A percentile compares a stretch with the other conserved stretches of the same genome.
These are phyloP conservation scores for Andricus quercusramuli DNA, from an alignment of 2,888 invertebrate genomes.

Conservation along the genomic window DNA sequence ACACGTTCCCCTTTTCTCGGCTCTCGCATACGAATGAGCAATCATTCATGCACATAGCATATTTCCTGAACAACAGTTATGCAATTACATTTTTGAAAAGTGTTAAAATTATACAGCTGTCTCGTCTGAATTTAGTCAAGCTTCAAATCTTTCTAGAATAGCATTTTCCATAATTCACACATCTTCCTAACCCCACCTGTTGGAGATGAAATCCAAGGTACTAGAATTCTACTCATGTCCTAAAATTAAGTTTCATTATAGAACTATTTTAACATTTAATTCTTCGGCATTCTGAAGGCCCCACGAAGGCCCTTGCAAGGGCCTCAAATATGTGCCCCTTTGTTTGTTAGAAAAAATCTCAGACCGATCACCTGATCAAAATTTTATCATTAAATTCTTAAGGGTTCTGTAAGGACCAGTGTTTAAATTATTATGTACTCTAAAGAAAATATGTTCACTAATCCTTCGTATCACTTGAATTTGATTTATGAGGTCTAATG, in stretches of 20 bases:
- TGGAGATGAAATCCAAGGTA: not conserved
- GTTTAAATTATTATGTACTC: too few relatives aligned
- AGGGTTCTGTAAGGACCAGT: too few relatives aligned
- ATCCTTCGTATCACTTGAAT: too few relatives aligned
- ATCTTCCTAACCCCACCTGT: not conserved
- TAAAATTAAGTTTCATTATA: not conserved
- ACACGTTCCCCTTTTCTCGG: constrained; percentile 1
- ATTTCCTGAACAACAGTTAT: constrained; percentile 3
- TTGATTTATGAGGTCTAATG: too few relatives aligned
- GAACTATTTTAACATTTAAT: not conserved
- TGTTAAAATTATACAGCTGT: constrained; percentile 8
- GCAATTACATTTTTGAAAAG: constrained; percentile 14
- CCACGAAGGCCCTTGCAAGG: too few relatives aligned
- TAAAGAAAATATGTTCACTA: too few relatives aligned
- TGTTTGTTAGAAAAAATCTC: too few relatives aligned
- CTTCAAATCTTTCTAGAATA: not conserved
- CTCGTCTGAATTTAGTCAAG: not conserved
- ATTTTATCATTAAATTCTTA: too few relatives aligned
- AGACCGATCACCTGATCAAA: too few relatives aligned
- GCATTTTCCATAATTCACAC: not conserved
- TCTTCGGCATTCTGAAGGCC: too few relatives aligned
- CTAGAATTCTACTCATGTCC: not conserved
- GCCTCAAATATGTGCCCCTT: too few relatives aligned
- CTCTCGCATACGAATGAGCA: constrained; percentile 5
- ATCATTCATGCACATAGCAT: constrained; percentile 5